Evolutionary conservation across 2,113 vertebrate genomes (phyloP), one percentile per base, ranked within the genome.

Genomic region (Lepus americanus): DNA sequence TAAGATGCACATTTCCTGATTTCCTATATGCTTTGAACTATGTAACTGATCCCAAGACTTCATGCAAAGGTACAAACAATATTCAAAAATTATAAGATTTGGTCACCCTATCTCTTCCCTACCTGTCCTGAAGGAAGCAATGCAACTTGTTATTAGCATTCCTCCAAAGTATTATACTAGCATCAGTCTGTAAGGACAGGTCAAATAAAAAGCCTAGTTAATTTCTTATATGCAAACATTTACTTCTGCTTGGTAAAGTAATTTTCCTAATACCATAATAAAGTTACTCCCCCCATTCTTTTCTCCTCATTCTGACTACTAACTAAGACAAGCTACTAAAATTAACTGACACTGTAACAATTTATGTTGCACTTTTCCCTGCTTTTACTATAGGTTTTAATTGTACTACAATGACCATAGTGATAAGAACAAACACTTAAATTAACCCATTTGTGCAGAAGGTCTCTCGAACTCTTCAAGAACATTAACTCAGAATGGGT

Each of bases 251-350:
- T 64, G 73, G 36, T 64, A 64, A 78, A 5, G 6, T 36, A 33
- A 31, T 63, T 73, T 89, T 77, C 13, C 22, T 66, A 94, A 80
- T 36, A 27, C 12, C 63, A 29, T 33, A 69, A 49, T 74, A 85
- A 84, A 90, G 72, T 23, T 0, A 90, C 63, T 53, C 49, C 12
- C 25, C n/a, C 44, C 7, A 79, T 61, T 4, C 14, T 64, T 87
- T 82, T 91, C 49, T n/a, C 36, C 16, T 59, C 9, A n/a, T 63
- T 67, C 74, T 59, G 72, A 85, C 67, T 44, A 44, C 44, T 44
- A 70, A 33, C 39, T 59, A 76, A 90, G 83, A 59, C 0, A 84
- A 59, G 10, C 9, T 92, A 16, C 55, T 84, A 72, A 95, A 92
- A 55, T n/a, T 70, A 85, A 87, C 19, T 74, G 67, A 84, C 9